Conservation (phyloP, 1,140 invertebrate species). For the Amphibalanus amphitrite region DNA sequence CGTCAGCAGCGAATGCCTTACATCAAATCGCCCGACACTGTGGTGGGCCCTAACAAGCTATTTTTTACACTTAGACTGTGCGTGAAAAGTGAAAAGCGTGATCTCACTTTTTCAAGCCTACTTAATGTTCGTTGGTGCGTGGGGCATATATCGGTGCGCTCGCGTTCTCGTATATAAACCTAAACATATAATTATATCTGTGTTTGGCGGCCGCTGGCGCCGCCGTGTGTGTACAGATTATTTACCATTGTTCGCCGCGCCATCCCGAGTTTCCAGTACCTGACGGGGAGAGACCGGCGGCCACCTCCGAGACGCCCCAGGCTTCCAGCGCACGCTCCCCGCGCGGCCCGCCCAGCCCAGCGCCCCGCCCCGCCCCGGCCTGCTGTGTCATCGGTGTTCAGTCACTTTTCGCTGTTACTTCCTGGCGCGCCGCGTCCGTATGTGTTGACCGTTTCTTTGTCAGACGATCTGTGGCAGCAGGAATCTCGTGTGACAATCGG, state of each 20-base stretch:
- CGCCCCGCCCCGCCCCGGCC: too few relatives aligned
- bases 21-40: background rate
- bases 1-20: background rate
- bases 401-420: constrained; percentile 1
- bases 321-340: background rate
- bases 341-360: too few relatives aligned
- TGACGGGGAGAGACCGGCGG: background rate
- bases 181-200: constrained; percentile 1
- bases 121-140: constrained; percentile 1
- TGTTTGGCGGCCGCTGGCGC: background rate
- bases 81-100: background rate
- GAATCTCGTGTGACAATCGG: background rate
- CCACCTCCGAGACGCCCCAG: background rate
- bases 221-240: background rate
- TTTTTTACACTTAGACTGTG: background rate
- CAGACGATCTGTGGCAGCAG: too few relatives aligned
- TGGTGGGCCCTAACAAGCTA: background rate
- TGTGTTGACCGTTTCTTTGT: background rate
- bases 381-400: background rate
- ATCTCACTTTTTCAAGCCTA: constrained; percentile 1
- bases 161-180: background rate
- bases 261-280: background rate
- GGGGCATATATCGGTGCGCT: background rate
- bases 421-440: background rate
- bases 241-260: background rate